These are phyloP conservation scores for Maccullochella peelii DNA, from an alignment of 2,113 vertebrate species.

Conservation along the genomic window DNA sequence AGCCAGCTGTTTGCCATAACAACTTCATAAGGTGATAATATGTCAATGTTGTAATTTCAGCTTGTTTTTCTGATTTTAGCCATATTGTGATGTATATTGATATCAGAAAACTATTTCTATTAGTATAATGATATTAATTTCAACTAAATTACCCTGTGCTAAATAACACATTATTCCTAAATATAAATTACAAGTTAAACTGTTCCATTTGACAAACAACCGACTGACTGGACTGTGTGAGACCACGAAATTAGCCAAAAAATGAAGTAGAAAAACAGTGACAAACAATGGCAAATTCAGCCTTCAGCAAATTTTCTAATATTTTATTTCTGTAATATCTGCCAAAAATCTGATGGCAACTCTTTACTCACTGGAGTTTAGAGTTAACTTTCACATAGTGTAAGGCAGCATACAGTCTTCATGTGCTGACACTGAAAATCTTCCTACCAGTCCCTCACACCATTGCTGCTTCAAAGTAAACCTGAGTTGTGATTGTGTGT, in stretches of 20 bases:
- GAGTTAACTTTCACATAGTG: background rate
- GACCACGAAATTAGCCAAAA: background rate
- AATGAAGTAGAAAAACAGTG: background rate
- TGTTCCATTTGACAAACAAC: background rate
- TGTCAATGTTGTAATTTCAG: background rate
- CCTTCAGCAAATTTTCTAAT: background rate
- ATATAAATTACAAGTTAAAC: background rate
- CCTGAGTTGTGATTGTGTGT: no score
- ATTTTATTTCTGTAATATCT: background rate
- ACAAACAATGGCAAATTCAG: background rate
- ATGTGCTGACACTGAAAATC: conserved; percentile 27
- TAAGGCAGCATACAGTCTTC: background rate
- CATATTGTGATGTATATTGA: background rate
- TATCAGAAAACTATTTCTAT: background rate
- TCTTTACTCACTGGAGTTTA: background rate
- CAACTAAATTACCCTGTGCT: no score
- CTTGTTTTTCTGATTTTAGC: background rate
- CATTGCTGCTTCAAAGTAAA: conserved; percentile 16
- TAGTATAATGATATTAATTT: no score
- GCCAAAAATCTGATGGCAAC: background rate
- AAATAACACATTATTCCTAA: background rate
- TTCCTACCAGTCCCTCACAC: conserved; percentile 28
- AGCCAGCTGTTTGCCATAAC: background rate
- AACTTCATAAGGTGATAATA: background rate
- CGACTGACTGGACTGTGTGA: background rate